Base-by-base conservation (phyloP, 2,888 invertebrate genomes). In the Ophion obscuratus region DNA sequence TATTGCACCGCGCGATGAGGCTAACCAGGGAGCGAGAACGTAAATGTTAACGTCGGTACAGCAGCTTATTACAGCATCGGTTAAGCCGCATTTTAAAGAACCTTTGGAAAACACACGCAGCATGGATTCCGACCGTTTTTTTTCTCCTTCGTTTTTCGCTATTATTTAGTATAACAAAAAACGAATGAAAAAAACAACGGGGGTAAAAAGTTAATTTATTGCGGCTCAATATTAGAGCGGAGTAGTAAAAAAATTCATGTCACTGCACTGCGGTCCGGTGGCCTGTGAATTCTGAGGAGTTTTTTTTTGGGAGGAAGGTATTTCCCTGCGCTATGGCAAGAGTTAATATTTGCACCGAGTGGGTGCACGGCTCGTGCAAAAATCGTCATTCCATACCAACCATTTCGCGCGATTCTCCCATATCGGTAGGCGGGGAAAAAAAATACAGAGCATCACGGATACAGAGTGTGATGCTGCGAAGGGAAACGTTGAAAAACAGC, bases 31-130 rank as follows among this genome's bases (percentile, higher is more conserved):
- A 70, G 61, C 24, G 53, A 66, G 59, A 82, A 64, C 71, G 57
- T 77, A 77, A 82, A 71, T 71, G 71, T 77, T 82, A 77, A 77
- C 59, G 71, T 27, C 71, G 57, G 44, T 47, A n/a, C 44, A 47
- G 10, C 44, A 47, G 31, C 76, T 82, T 71, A 71, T 71, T 82
- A 76, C 62, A 75, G 24, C 44, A 57, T 73, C 31, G 73, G 70
- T 82, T 53, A 53, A 53, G 70, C 36, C 14, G 62, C 3, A 40
- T 53, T 76, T 76, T 44, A 53, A 82, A 76, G 57, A 76, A 36
- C 14, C 24, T 31, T 40, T 36, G 76, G 57, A 74, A 74, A 81
- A 81, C 57, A 27, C 44, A 27, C 67, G 44, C n/a, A 47, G 9
- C n/a, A 44, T n/a, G 36, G 67, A 11, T 24, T 14, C 24, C 36